phyloP scores from a whole-genome alignment of 2,888 invertebrate genomes.

The Oligia strigilis region DNA sequence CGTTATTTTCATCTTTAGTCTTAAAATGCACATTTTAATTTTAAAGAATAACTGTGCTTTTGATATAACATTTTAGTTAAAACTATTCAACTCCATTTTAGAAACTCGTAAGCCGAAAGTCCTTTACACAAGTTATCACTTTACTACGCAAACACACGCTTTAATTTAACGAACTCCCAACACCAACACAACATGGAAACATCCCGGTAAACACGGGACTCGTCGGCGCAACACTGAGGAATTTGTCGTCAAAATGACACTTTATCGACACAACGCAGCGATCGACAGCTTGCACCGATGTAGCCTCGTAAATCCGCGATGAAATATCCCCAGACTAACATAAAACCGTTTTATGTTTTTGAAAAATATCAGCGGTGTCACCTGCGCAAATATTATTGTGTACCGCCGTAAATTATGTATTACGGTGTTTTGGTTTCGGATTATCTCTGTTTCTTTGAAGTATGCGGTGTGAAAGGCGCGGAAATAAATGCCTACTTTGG shows the following conservation, averaged over 20 bases:
- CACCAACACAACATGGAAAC: slow-evolving; percentile 17
- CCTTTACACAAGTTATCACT: not conserved
- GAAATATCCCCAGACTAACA: slow-evolving; percentile 62
- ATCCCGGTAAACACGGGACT: slow-evolving; percentile 66
- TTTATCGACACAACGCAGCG: slow-evolving; percentile 71
- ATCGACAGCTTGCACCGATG: slow-evolving; percentile 64
- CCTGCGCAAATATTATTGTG: slow-evolving; percentile 54
- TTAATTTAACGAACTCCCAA: slow-evolving; percentile 43
- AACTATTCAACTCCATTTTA: not conserved
- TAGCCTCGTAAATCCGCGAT: slow-evolving; percentile 68
- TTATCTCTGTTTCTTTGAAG: slow-evolving; percentile 19
- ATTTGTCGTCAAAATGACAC: slow-evolving; percentile 74
- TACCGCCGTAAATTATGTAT: slow-evolving; percentile 45
- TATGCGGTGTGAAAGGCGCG: not conserved
- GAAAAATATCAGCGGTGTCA: slow-evolving; percentile 57
- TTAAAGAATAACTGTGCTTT: not conserved
- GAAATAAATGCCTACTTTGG: not conserved
- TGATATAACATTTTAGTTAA: not conserved
- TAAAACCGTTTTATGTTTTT: slow-evolving; percentile 63
- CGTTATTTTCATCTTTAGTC: not conserved
- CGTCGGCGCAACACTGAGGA: slow-evolving; percentile 65
- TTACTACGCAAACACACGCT: slow-evolving; percentile 18
- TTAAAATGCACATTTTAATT: not conserved
- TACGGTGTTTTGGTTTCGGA: slow-evolving; percentile 24
- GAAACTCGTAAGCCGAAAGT: not conserved